A percentile compares a stretch with the other conserved stretches of the same genome.
Evolutionary conservation across 2,888 invertebrate genomes (phyloP).

Genomic region (Terebella lapidaria): DNA sequence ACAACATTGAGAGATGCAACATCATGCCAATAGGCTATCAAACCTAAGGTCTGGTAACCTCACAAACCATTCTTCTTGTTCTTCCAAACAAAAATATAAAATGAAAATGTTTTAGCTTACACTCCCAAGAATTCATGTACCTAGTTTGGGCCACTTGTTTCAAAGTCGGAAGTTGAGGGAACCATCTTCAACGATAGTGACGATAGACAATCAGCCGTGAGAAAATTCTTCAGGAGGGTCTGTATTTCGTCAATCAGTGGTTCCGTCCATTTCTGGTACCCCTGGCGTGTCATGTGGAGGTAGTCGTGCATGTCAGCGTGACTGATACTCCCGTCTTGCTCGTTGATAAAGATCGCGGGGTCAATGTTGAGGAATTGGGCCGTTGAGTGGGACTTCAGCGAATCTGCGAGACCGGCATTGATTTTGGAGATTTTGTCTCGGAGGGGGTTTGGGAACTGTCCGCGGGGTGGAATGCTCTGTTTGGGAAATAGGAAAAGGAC

Average conservation of each 20-base stretch:
- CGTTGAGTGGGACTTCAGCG: conserved; percentile 59
- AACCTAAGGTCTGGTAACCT: too few species aligned
- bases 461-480: conserved; percentile 84
- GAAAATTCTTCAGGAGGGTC: conserved; percentile 28
- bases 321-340: conserved; percentile 65
- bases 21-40: too few species aligned
- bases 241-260: conserved; percentile 48
- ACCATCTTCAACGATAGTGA: conserved; percentile 3
- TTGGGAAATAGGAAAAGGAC: too few species aligned
- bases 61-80: too few species aligned
- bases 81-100: too few species aligned
- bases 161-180: neutral
- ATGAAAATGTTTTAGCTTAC: too few species aligned
- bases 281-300: conserved; percentile 75
- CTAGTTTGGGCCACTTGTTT: too few species aligned
- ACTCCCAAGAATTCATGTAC: too few species aligned
- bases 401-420: conserved; percentile 68
- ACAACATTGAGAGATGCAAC: too few species aligned
- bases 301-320: conserved; percentile 91
- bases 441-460: conserved; percentile 76
- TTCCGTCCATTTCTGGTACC: conserved; percentile 66
- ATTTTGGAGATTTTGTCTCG: conserved; percentile 73
- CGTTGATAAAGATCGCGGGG: conserved; percentile 58
- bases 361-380: conserved; percentile 76
- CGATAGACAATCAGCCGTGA: conserved; percentile 19